phyloP scores from a whole-genome alignment of 2,888 invertebrate species.

The Exephanes ischioxanthus region DNA sequence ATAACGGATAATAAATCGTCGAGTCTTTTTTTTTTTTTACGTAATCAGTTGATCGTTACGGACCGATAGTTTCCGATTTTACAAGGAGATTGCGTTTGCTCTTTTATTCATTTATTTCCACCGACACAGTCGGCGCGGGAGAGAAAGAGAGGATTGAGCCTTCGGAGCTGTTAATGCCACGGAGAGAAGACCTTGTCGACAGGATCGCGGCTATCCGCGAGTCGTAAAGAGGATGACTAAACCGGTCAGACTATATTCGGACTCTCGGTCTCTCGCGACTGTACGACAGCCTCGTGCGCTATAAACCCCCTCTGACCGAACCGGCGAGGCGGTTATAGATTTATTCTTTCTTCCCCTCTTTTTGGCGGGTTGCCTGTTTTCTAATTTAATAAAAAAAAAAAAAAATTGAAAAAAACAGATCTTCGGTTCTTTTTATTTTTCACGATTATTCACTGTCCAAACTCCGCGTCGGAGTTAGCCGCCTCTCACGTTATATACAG shows the following conservation, averaged over 20 bases:
- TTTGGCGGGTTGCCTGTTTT: conserved; percentile 65
- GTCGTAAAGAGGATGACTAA: conserved; percentile 70
- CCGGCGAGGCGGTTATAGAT: conserved; percentile 26
- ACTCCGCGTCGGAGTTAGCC: conserved; percentile 1
- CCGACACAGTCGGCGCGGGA: not conserved
- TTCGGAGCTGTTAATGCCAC: conserved; percentile 34
- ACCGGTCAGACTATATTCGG: conserved; percentile 73
- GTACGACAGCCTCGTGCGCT: conserved; percentile 51
- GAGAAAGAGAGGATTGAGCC: not conserved
- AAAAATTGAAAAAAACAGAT: not conserved
- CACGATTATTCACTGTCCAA: conserved; percentile 19
- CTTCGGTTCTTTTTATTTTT: not conserved
- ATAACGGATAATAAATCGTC: not conserved
- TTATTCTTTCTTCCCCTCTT: conserved; percentile 48
- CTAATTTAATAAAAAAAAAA: not conserved
- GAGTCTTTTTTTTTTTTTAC: not conserved
- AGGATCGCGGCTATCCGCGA: conserved; percentile 57
- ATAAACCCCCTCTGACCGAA: conserved; percentile 56
- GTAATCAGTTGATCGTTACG: not conserved
- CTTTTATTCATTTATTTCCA: not conserved
- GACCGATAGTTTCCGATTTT: not conserved
- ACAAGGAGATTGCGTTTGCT: not conserved
- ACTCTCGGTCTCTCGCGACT: conserved; percentile 60
- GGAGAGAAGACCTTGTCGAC: conserved; percentile 69
- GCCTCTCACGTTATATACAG: not conserved